Percentiles rank a stretch among this genome's conserved stretches.
These are phyloP conservation scores for Pogonomyrmex barbatus DNA, from an alignment of 1,140 invertebrate genomes.

Conservation along the genomic window DNA sequence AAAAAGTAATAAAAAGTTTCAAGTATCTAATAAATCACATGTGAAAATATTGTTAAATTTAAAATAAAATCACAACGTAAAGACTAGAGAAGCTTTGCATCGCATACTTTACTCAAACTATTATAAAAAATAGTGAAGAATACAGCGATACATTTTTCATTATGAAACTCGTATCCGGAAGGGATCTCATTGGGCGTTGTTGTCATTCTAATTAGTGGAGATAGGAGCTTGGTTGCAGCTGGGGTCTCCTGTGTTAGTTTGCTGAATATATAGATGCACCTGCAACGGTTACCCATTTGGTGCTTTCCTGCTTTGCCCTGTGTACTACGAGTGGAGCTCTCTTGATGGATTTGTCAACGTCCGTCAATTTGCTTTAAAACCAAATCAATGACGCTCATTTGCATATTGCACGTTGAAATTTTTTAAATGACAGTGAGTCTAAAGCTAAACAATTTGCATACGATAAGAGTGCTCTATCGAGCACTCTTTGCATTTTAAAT, in stretches of 20 bases:
- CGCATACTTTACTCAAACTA: background rate
- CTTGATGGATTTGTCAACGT: conserved; percentile 61
- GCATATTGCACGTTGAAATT: conserved; percentile 37
- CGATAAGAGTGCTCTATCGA: background rate
- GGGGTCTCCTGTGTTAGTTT: conserved; percentile 55
- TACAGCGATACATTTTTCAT: conserved; percentile 42
- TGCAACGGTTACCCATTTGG: conserved; percentile 60
- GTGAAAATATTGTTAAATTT: background rate
- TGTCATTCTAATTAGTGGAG: conserved; percentile 51
- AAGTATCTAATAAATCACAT: background rate
- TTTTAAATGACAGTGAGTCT: conserved; percentile 18
- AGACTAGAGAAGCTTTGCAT: background rate
- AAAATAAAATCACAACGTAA: background rate
- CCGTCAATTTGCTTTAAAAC: conserved; percentile 57
- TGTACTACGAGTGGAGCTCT: conserved; percentile 40
- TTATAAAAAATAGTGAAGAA: background rate
- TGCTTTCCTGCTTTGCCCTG: conserved; percentile 46
- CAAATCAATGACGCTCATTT: conserved; percentile 35
- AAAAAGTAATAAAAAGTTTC: background rate
- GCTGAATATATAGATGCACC: conserved; percentile 58
- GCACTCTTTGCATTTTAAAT: background rate
- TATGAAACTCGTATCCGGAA: conserved; percentile 19
- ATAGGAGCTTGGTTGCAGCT: conserved; percentile 43
- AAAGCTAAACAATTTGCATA: conserved; percentile 52
- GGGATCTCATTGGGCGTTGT: conserved; percentile 35